Evolutionary conservation across 2,797 vertebrate species (phyloP), one percentile per base, ranked within the genome.

Genomic region (Apogon hyalosoma): DNA sequence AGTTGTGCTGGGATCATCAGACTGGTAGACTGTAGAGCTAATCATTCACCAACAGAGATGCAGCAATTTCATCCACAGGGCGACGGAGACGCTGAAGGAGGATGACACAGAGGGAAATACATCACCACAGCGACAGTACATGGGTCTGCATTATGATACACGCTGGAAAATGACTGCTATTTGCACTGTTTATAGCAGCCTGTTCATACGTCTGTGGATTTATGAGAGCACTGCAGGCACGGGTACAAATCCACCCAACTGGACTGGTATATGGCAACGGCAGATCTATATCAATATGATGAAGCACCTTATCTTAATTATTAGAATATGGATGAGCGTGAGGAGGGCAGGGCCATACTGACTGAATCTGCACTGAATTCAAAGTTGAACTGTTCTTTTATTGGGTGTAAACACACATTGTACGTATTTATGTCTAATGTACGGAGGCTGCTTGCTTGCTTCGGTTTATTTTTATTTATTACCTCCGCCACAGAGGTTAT

Each of bases 21-120:
- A 55, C 49, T 51, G 43, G 51, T 38, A 11, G 21, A 59, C 41
- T 41, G 40, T 12, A n/a, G 42, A 55, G 55, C 42, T 58, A 47
- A 79, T 73, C 54, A 56, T 48, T 73, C 58, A 59, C 52, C 8
- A 1, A 10, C 10, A 3, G 42, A 61, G 28, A 68, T 70, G 52
- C 55, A 54, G 60, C 56, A 31, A 41, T 40, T 42, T 68, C 47
- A 64, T 40, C 49, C 59, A 56, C 8, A 33, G 11, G 60, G 42
- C 10, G 42, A 36, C 50, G 21, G 10, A n/a, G n/a, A n/a, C n/a
- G n/a, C n/a, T n/a, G n/a, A n/a, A 15, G 15, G 11, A 24, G 16
- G 18, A 14, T 12, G 63, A 36, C 10, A 36, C 31, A 19, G 16
- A 52, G 28, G 7, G 36, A 28, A 15, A 33, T 13, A 60, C 53